A percentile compares a stretch with the other conserved stretches of the same genome.
These are phyloP conservation scores for Astropecten irregularis DNA, from an alignment of 53 echinoderm and acorn worm genomes.

Conservation along the genomic window DNA sequence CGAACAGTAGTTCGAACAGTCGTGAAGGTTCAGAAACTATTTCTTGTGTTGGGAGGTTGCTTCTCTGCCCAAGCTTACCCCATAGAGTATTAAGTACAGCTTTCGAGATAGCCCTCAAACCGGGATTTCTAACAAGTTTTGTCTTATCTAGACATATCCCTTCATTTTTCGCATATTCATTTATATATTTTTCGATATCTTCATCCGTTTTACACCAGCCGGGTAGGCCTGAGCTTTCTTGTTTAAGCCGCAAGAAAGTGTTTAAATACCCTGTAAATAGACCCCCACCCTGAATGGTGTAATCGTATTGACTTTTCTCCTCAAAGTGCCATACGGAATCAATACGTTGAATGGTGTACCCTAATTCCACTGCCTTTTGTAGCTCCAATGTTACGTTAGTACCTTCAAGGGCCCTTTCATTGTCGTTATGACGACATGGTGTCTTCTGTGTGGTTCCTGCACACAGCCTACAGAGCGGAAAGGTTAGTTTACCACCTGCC, in stretches of 20 bases:
- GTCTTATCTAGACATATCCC: conserved; percentile 56
- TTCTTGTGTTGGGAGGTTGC: conserved; percentile 7
- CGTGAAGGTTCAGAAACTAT: background rate
- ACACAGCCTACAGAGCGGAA: conserved; percentile 32
- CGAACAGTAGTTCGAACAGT: conserved; percentile 24
- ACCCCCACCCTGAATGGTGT: conserved; percentile 34
- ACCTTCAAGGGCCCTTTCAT: conserved; percentile 38
- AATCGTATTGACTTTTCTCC: conserved; percentile 14
- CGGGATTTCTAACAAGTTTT: conserved; percentile 66
- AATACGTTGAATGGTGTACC: conserved; percentile 41
- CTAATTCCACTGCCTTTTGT: conserved; percentile 55
- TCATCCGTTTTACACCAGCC: conserved; percentile 62
- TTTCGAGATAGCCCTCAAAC: conserved; percentile 67
- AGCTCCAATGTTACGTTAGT: conserved; percentile 68
- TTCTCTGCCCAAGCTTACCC: conserved; percentile 59
- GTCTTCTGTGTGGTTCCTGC: conserved; percentile 26
- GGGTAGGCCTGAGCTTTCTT: conserved; percentile 63
- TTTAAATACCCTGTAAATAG: conserved; percentile 69
- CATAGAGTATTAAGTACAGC: conserved; percentile 74
- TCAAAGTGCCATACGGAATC: conserved; percentile 78
- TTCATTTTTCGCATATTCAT: conserved; percentile 42
- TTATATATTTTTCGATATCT: conserved; percentile 44
- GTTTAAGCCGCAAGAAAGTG: conserved; percentile 66
- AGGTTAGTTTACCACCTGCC: conserved; percentile 19
- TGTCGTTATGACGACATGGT: conserved; percentile 41